A percentile compares a stretch with the other conserved stretches of the same genome.
Conservation (phyloP, 2,888 invertebrate species). For the Epirrhoe alternata region DNA sequence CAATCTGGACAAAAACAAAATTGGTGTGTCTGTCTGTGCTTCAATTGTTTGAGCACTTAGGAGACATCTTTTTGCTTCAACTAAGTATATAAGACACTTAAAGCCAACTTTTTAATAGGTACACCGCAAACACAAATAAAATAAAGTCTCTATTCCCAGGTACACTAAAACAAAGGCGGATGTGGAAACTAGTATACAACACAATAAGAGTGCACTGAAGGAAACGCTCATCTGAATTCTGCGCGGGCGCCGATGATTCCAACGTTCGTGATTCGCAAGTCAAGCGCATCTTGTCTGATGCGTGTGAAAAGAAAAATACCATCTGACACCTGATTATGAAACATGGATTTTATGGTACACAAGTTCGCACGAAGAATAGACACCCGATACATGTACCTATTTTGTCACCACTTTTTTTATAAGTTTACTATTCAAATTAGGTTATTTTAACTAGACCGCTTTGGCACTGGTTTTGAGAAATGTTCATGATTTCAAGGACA, state of each 20-base stretch:
- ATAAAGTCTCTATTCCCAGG: not conserved
- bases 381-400: too few relatives aligned
- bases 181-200: not conserved
- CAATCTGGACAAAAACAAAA: too few relatives aligned
- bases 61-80: too few relatives aligned
- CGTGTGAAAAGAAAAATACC: constrained; percentile 69
- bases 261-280: constrained; percentile 75
- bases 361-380: not conserved
- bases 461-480: not conserved
- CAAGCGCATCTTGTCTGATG: constrained; percentile 71
- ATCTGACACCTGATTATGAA: constrained; percentile 13
- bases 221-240: constrained; percentile 82
- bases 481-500: constrained; percentile 34
- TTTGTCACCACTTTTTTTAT: too few relatives aligned
- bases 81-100: not conserved
- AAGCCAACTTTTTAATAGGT: not conserved
- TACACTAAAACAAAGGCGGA: not conserved
- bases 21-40: too few relatives aligned
- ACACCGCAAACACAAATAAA: not conserved
- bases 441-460: not conserved
- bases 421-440: too few relatives aligned
- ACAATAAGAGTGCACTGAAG: constrained; percentile 63
- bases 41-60: too few relatives aligned
- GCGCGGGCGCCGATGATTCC: constrained; percentile 76
- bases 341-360: not conserved